phyloP scores from a whole-genome alignment of 2,888 invertebrate genomes.

The Physocephala rufipes region DNA sequence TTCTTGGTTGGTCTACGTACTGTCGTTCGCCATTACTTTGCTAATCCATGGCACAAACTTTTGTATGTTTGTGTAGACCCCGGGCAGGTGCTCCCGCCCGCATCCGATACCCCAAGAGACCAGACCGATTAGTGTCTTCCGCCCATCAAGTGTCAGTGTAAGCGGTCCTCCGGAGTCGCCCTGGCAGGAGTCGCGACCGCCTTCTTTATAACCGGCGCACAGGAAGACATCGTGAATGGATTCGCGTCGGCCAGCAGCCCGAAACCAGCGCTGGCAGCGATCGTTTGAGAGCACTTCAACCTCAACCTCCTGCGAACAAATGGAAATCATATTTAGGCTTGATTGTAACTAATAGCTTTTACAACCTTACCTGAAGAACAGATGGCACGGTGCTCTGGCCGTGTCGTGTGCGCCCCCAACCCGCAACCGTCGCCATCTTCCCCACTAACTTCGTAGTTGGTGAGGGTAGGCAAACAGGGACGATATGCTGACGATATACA shows the following conservation, averaged over 20 bases:
- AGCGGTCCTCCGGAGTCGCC: conserved; percentile 87
- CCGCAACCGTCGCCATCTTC: conserved; percentile 89
- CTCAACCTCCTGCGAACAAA: conserved; percentile 74
- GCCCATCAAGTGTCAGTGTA: conserved; percentile 85
- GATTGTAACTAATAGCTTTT: background rate
- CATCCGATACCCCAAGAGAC: conserved; percentile 93
- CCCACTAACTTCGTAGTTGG: conserved; percentile 82
- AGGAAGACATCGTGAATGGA: conserved; percentile 93
- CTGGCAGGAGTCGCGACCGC: conserved; percentile 78
- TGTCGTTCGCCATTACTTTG: conserved; percentile 74
- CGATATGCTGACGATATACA: conserved; percentile 88
- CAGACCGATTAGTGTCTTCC: conserved; percentile 86
- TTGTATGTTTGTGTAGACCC: conserved; percentile 92
- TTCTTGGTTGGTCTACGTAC: conserved; percentile 51
- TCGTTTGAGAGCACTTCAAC: conserved; percentile 90
- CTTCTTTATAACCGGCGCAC: conserved; percentile 93
- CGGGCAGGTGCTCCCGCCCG: conserved; percentile 87
- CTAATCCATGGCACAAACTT: conserved; percentile 93
- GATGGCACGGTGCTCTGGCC: conserved; percentile 89
- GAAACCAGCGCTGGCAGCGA: conserved; percentile 91
- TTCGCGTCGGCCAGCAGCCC: conserved; percentile 87
- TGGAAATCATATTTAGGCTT: background rate
- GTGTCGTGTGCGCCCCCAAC: conserved; percentile 91
- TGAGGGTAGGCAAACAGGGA: conserved; percentile 90
- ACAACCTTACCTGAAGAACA: conserved; percentile 71